Evolutionary conservation across 1,140 invertebrate species (phyloP).

Genomic region (Bursaphelenchus mucronatus): DNA sequence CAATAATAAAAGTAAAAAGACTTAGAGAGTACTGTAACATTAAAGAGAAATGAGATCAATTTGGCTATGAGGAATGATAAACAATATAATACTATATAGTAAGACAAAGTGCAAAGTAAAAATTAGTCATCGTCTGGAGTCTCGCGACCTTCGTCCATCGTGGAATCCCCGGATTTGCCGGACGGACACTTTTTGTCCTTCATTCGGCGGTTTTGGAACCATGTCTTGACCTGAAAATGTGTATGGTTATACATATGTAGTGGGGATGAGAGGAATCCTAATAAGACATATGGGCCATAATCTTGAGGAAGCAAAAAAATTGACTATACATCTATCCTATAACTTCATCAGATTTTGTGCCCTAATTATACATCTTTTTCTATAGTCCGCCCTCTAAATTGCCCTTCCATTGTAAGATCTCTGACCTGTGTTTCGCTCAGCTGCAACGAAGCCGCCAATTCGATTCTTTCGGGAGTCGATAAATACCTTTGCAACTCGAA

Average conservation of each 20-base stretch:
- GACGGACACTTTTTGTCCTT: conserved; percentile 79
- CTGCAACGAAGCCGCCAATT: conserved; percentile 81
- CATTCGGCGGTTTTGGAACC: conserved; percentile 74
- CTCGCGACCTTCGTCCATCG: too few species aligned
- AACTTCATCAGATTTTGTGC: not conserved
- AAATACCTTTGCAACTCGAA: conserved; percentile 93
- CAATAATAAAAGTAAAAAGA: too few species aligned
- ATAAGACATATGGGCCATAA: not conserved
- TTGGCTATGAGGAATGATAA: too few species aligned
- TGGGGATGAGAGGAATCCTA: too few species aligned
- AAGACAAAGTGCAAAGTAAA: too few species aligned
- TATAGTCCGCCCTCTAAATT: conserved; percentile 92
- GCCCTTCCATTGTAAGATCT: conserved; percentile 95
- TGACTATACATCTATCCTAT: not conserved
- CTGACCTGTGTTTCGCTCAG: conserved; percentile 96
- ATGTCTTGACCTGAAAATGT: conserved; percentile 67
- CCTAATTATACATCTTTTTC: conserved; percentile 3
- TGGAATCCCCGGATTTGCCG: too few species aligned
- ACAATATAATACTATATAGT: too few species aligned
- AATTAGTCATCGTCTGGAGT: too few species aligned
- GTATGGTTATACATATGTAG: too few species aligned
- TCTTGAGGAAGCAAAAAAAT: not conserved
- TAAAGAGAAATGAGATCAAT: too few species aligned
- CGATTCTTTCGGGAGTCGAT: conserved; percentile 89
- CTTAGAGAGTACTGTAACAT: too few species aligned